Conservation (phyloP, 92 coral and sea anemone genomes). For the Epizoanthus scotinus region DNA sequence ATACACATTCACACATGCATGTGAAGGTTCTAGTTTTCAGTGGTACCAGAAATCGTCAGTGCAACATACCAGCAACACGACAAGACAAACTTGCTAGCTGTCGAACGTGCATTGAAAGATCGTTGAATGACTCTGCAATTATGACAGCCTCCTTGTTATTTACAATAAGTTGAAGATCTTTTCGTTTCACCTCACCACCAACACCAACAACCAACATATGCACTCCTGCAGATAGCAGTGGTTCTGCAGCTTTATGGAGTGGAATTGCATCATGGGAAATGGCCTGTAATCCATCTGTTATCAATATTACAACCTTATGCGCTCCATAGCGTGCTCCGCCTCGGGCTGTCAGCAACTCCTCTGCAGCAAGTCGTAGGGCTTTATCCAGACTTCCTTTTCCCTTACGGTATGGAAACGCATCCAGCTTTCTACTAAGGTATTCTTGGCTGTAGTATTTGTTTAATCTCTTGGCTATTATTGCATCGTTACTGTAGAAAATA, state of each 20-base stretch:
- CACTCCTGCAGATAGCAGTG: constrained; percentile 61
- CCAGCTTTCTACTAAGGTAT: constrained; percentile 55
- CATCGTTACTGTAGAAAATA: constrained; percentile 51
- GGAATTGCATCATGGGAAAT: constrained; percentile 47
- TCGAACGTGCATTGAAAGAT: constrained; percentile 16
- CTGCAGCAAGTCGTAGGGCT: constrained; percentile 59
- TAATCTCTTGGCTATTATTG: constrained; percentile 51
- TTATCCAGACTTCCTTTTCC: constrained; percentile 57
- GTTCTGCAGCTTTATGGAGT: constrained; percentile 52
- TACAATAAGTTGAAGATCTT: background rate
- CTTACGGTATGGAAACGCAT: constrained; percentile 48
- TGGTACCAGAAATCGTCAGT: background rate
- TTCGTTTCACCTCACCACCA: background rate
- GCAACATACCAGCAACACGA: constrained; percentile 4
- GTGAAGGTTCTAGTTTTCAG: too few relatives aligned
- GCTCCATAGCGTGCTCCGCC: constrained; percentile 61
- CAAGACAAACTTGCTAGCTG: constrained; percentile 12
- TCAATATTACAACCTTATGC: constrained; percentile 61
- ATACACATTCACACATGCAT: too few relatives aligned
- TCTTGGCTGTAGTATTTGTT: constrained; percentile 48
- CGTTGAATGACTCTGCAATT: constrained; percentile 6
- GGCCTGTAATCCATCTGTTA: constrained; percentile 61
- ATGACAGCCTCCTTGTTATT: background rate
- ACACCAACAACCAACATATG: constrained; percentile 62
- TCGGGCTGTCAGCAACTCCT: constrained; percentile 41